Percentiles rank a stretch among this genome's conserved stretches.
phyloP scores from a whole-genome alignment of 2,113 vertebrate species.

The Malurus elegans region DNA sequence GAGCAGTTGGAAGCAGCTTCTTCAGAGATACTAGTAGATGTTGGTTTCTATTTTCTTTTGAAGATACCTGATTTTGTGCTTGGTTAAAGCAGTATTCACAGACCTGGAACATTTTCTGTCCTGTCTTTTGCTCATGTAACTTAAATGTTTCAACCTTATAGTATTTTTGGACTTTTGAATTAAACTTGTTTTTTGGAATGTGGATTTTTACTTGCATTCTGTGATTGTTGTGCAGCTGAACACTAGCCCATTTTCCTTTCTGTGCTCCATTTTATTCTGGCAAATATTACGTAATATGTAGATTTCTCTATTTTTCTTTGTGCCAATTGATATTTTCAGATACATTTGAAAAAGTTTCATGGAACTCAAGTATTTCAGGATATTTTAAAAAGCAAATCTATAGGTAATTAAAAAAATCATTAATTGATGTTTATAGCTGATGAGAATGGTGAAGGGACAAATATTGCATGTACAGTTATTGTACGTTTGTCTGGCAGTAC shows the following conservation, averaged over 20 bases:
- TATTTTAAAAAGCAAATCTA: not conserved
- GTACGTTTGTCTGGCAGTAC: not conserved
- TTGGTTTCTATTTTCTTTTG: not conserved
- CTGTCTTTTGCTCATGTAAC: not conserved
- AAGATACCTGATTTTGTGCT: not conserved
- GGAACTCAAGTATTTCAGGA: not conserved
- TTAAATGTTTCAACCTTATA: not conserved
- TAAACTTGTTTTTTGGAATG: not conserved
- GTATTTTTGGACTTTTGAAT: not conserved
- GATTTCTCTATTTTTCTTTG: not conserved
- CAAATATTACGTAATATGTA: not conserved
- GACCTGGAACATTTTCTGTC: not conserved
- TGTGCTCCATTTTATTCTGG: not conserved
- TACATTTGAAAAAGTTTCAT: not conserved
- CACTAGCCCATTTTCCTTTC: not conserved
- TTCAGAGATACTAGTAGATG: not conserved
- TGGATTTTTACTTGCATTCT: not conserved
- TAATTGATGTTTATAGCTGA: not conserved
- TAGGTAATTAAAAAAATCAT: not conserved
- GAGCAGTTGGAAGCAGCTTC: not conserved
- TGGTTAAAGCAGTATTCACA: not conserved
- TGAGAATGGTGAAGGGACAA: not conserved
- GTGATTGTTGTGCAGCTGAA: not conserved
- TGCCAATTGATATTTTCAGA: not conserved
- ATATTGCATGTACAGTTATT: not conserved